Percentiles rank a stretch among this genome's conserved stretches.
Conservation (phyloP, 1,140 invertebrate genomes). For the Neodiprion virginianus region DNA sequence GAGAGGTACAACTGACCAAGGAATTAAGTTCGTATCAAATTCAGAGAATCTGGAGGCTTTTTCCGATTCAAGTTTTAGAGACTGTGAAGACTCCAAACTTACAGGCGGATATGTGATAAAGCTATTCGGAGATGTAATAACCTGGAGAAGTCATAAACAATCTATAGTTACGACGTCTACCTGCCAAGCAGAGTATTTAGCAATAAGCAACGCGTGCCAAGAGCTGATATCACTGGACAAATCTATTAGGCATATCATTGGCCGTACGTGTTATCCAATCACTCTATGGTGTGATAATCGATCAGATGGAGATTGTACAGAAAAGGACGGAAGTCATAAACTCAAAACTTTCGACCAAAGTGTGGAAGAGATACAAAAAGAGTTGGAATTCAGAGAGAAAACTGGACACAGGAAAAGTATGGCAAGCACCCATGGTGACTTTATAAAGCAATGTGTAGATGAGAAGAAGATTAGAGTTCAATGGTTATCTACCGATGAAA, state of each 20-base stretch:
- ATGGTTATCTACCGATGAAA: constrained; percentile 31
- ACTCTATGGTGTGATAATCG: constrained; percentile 24
- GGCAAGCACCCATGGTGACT: constrained; percentile 31
- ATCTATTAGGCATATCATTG: constrained; percentile 23
- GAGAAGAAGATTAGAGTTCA: constrained; percentile 28
- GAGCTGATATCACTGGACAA: constrained; percentile 38
- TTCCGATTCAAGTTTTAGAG: constrained; percentile 30
- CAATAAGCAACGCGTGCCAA: constrained; percentile 35
- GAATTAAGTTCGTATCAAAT: constrained; percentile 5
- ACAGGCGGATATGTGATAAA: constrained; percentile 19
- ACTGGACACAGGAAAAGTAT: constrained; percentile 29
- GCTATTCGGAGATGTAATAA: constrained; percentile 31
- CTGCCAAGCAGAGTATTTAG: constrained; percentile 44
- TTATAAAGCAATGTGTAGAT: constrained; percentile 32
- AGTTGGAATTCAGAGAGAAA: constrained; percentile 28
- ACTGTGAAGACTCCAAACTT: constrained; percentile 16
- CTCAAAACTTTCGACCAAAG: constrained; percentile 24
- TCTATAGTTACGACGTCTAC: constrained; percentile 36
- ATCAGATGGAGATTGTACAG: constrained; percentile 10
- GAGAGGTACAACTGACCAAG: constrained; percentile 30
- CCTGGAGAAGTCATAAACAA: constrained; percentile 40
- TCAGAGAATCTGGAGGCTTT: constrained; percentile 27
- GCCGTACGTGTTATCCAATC: constrained; percentile 16
- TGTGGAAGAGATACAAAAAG: constrained; percentile 31
- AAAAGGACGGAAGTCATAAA: constrained; percentile 23